Evolutionary conservation across 1,140 invertebrate species (phyloP).

Genomic region (Teleogryllus occipitalis): DNA sequence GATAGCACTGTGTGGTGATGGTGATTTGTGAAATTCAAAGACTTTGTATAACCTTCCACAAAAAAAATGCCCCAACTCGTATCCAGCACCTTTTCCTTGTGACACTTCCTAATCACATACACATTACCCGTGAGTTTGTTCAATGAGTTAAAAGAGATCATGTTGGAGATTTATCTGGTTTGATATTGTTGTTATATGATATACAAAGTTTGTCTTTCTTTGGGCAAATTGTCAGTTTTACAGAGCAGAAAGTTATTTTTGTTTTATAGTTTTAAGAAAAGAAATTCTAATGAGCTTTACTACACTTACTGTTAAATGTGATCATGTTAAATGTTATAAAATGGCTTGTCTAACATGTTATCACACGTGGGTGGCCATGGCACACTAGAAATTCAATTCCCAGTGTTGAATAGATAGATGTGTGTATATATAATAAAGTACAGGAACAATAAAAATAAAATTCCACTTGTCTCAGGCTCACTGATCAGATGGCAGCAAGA

Average conservation of each 20-base stretch:
- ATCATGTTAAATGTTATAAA: background rate
- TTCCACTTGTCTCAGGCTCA: background rate
- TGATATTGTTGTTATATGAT: background rate
- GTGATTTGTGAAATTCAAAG: background rate
- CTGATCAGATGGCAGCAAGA: background rate
- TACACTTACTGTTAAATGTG: background rate
- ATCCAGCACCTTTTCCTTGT: background rate
- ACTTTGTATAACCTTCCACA: background rate
- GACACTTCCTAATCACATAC: background rate
- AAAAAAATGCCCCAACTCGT: background rate
- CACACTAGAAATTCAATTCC: constrained; percentile 1
- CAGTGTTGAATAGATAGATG: background rate
- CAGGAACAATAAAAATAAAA: background rate
- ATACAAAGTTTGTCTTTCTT: background rate
- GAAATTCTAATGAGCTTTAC: background rate
- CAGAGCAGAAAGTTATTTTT: background rate
- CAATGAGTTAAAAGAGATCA: background rate
- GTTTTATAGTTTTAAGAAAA: background rate
- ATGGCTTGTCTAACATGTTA: background rate
- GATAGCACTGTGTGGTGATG: background rate
- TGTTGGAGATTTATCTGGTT: background rate
- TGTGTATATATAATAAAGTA: background rate
- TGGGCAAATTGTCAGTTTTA: background rate
- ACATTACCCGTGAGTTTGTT: background rate
- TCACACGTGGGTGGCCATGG: background rate